Conservation (phyloP, 2,797 vertebrate species). For the Anas acuta region DNA sequence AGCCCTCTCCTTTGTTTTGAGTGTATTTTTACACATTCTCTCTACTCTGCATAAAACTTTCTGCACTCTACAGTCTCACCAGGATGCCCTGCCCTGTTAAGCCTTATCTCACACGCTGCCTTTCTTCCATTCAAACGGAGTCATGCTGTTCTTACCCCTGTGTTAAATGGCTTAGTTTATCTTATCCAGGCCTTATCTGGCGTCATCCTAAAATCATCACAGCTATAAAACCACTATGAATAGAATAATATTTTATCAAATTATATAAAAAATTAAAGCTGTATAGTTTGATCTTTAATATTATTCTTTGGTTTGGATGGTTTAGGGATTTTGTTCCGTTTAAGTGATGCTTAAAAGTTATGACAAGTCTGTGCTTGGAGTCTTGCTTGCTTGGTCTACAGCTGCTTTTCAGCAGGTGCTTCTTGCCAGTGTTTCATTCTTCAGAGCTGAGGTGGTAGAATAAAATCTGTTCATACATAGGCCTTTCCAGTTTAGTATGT, state of each 20-base stretch:
- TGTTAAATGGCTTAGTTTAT: not conserved
- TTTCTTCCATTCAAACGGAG: not conserved
- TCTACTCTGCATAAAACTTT: not conserved
- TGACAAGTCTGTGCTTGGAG: not conserved
- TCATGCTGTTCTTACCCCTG: not conserved
- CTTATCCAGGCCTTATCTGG: not conserved
- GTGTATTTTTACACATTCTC: not conserved
- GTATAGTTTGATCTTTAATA: not conserved
- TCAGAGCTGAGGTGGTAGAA: not conserved
- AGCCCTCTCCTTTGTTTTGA: not conserved
- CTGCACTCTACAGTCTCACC: not conserved
- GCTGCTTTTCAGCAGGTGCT: not conserved
- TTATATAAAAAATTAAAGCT: not conserved
- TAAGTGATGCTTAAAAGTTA: not conserved
- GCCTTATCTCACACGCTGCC: not conserved
- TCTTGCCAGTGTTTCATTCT: rapidly evolving
- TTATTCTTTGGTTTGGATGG: not conserved
- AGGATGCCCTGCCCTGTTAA: not conserved
- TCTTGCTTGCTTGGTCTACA: not conserved
- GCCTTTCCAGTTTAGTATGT: not conserved
- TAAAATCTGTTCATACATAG: not conserved
- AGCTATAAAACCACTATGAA: not conserved
- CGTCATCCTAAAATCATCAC: not conserved
- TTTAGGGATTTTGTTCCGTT: not conserved
- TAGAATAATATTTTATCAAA: not conserved